Conservation (phyloP, 1,140 invertebrate genomes). For the Tribolium madens region DNA sequence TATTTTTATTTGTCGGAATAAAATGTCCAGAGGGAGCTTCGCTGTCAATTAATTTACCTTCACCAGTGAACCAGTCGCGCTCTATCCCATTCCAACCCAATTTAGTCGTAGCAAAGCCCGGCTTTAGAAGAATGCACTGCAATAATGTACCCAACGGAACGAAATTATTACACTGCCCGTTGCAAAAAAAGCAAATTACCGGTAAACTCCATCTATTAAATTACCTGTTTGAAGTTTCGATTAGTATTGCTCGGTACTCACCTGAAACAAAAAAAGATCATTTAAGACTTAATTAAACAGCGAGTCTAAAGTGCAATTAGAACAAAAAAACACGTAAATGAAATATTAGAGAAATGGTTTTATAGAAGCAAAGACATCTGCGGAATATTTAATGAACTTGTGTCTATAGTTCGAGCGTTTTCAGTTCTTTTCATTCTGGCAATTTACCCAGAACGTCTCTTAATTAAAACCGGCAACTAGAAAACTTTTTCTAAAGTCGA, state of each 20-base stretch:
- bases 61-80: slow-evolving; percentile 6
- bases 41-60: slow-evolving; percentile 31
- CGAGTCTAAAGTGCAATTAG: slow-evolving; percentile 17
- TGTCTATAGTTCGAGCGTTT: slow-evolving; percentile 38
- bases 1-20: slow-evolving; percentile 24
- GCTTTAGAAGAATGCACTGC: slow-evolving; percentile 14
- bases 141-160: slow-evolving; percentile 11
- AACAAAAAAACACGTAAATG: slow-evolving; percentile 19
- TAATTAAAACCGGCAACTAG: slow-evolving; percentile 40
- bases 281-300: not conserved
- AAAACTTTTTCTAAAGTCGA: slow-evolving; percentile 19
- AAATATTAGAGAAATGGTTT: slow-evolving; percentile 43
- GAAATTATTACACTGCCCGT: slow-evolving; percentile 11
- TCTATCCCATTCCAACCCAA: slow-evolving; percentile 14
- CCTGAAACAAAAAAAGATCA: slow-evolving; percentile 40
- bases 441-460: slow-evolving; percentile 39
- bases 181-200: slow-evolving; percentile 7
- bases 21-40: slow-evolving; percentile 10
- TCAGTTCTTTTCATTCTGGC: slow-evolving; percentile 42
- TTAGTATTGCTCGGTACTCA: slow-evolving; percentile 14
- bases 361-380: slow-evolving; percentile 40
- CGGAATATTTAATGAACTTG: slow-evolving; percentile 42
- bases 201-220: not conserved
- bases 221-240: not conserved
- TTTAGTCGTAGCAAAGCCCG: slow-evolving; percentile 5